phyloP scores from a whole-genome alignment of 2,797 vertebrate species.

The Coregonus sp. region DNA sequence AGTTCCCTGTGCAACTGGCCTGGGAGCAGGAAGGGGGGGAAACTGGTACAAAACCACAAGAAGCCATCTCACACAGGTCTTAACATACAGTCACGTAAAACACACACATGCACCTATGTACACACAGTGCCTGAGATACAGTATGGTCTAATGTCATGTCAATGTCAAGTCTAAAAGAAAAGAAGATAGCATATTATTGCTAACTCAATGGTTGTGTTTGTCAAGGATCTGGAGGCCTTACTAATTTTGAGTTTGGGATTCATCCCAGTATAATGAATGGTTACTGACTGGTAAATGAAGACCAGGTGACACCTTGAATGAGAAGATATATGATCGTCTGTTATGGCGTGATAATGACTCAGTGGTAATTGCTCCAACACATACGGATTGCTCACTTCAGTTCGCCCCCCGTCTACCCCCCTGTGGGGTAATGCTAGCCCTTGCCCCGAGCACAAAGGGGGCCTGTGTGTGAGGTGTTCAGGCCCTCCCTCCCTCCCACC shows the following conservation, averaged over 20 bases:
- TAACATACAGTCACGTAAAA: constrained; percentile 6
- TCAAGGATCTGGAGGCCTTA: constrained; percentile 76
- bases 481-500: constrained; percentile 16
- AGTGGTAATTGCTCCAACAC: constrained; percentile 84
- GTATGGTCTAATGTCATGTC: background rate
- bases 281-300: constrained; percentile 86
- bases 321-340: constrained; percentile 85
- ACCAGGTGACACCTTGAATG: constrained; percentile 84
- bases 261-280: constrained; percentile 80
- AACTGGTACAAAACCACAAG: background rate
- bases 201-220: constrained; percentile 6
- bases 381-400: constrained; percentile 52
- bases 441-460: constrained; percentile 86
- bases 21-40: background rate
- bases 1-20: constrained; percentile 31
- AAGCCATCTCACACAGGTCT: background rate
- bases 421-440: constrained; percentile 77
- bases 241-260: constrained; percentile 63
- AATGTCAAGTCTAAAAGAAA: constrained; percentile 21
- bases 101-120: constrained; percentile 14
- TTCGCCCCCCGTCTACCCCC: constrained; percentile 34
- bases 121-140: background rate
- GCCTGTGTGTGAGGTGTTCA: constrained; percentile 75
- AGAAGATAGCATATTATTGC: background rate
- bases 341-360: constrained; percentile 85